These are phyloP conservation scores for Neodiprion pinetum DNA, from an alignment of 1,140 invertebrate genomes.

Conservation along the genomic window DNA sequence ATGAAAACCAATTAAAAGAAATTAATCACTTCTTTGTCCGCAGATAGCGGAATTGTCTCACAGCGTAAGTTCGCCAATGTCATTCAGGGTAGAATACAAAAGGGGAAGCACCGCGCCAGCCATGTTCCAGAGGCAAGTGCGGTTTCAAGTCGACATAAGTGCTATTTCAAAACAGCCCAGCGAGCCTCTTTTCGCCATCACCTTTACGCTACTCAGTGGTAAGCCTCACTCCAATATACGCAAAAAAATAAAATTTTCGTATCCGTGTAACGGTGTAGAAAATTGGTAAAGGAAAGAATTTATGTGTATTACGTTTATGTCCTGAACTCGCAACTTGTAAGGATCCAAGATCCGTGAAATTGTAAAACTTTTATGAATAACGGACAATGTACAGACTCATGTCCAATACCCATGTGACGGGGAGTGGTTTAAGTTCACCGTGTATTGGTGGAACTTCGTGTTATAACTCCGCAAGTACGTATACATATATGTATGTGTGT, in stretches of 20 bases:
- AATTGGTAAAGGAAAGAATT: no score
- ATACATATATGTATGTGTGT: no score
- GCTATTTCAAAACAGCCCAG: constrained; percentile 73
- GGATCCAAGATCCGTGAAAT: neutral
- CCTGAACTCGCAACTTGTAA: neutral
- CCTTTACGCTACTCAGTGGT: constrained; percentile 96
- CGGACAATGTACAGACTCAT: no score
- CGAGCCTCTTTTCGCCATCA: constrained; percentile 91
- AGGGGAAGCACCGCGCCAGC: constrained; percentile 89
- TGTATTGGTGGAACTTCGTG: no score
- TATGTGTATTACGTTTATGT: neutral
- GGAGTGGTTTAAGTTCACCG: no score
- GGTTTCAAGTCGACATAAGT: constrained; percentile 83
- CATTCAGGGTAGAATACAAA: constrained; percentile 97
- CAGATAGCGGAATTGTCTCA: constrained; percentile 98
- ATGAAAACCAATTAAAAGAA: no score
- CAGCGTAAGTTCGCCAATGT: constrained; percentile 97
- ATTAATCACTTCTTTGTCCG: no score
- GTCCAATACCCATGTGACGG: no score
- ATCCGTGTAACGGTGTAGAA: no score
- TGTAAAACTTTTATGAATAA: neutral
- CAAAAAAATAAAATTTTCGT: neutral
- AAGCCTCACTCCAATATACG: constrained; percentile 38
- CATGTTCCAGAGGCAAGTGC: constrained; percentile 96
- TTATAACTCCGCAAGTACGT: no score